Evolutionary conservation across 2,797 vertebrate species (phyloP).

Genomic region (Eulemur albifrons): DNA sequence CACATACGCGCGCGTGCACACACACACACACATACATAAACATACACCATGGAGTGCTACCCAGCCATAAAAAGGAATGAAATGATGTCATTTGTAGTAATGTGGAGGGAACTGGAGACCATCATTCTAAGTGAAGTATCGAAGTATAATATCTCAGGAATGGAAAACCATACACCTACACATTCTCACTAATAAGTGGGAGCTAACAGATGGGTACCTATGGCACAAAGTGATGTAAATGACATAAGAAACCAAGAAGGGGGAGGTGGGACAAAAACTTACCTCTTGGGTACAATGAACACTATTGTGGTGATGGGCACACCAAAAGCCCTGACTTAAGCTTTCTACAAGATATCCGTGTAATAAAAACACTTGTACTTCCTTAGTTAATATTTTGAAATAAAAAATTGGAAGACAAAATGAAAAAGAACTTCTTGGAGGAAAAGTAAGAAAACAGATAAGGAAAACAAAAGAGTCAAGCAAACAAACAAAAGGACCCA

Average conservation of each 20-base stretch:
- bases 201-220: no score
- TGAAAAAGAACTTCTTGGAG: not conserved
- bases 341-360: not conserved
- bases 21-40: no score
- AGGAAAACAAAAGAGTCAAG: not conserved
- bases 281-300: not conserved
- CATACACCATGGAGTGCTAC: no score
- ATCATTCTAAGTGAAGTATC: no score
- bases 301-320: not conserved
- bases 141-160: no score
- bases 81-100: no score
- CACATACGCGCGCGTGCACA: no score
- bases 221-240: not conserved
- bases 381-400: not conserved
- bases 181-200: no score
- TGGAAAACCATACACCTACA: no score
- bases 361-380: not conserved
- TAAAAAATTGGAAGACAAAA: not conserved
- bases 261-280: not conserved
- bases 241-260: not conserved
- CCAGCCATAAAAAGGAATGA: no score
- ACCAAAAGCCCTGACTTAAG: not conserved
- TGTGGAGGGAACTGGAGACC: no score
- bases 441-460: not conserved
- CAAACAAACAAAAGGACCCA: not conserved